Base-by-base conservation (phyloP, 2,797 vertebrate genomes). In the Nasua narica region DNA sequence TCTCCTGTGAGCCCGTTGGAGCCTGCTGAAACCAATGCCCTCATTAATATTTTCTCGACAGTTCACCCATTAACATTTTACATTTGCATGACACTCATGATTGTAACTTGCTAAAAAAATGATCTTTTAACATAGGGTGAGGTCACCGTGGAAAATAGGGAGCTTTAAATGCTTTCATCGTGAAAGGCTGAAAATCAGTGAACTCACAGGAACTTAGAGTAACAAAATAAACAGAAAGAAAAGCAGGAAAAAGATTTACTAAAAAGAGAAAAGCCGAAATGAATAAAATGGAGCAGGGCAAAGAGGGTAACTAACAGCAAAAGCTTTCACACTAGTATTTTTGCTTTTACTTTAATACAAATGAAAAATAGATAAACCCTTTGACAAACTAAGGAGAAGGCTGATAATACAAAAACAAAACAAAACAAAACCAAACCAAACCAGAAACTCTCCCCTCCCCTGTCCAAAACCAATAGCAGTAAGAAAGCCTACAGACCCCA, bases 311-410 rank as follows among this genome's bases (percentile, higher is more conserved):
- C 40, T 56, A 56, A 27, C 74, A 90, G 56, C 3, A 92, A 87
- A 92, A 74, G 7, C 5, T 35, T 85, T 56, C 32, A 58, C 12
- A 62, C 27, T 32, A 35, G 67, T 37, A 40, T 48, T 74, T 74
- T 56, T 37, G 76, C 43, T 78, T 85, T 65, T 25, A 90, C 46
- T 81, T 62, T 54, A 48, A 89, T 46, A 40, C 25, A 93, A 82
- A 77, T n/a, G 37, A 60, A 48, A 77, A 77, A 23, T 11, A 58
- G 40, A 37, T 7, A n/a, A 62, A 32, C 40, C 3, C 56, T 86
- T 74, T 52, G 32, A 29, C 37, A 92, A 56, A 72, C 37, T n/a
- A 65, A 84, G 43, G 29, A 70, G 78, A 60, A 60, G 37, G 50
- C 19, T 8, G 32, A 78, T 84, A 78, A 78, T 54, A 82, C 37